Base-by-base conservation (phyloP, 2,888 invertebrate species). In the Spisula subtruncata region DNA sequence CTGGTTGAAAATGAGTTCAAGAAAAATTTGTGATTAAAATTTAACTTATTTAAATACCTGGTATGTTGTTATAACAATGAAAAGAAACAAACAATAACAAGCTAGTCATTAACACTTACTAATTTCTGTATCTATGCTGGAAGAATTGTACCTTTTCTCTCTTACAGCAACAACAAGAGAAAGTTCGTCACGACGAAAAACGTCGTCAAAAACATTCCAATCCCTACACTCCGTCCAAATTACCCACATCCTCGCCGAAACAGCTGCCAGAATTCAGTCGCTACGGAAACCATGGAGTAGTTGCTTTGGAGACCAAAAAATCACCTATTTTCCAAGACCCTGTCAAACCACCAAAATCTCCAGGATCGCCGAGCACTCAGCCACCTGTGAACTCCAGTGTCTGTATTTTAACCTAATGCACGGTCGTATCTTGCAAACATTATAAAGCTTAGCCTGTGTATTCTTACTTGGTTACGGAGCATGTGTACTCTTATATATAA, bases 161-260 rank as follows among this genome's bases (percentile, higher is more conserved):
- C n/a, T 85, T 81, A 25, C 94, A 95, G 80, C 95, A 96, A 87
- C 94, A 95, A 51, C 96, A 95, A 87, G 94, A 95, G 90, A 93
- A 95, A 86, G 88, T 92, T 48, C 84, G 89, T 14, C 85, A 89
- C 86, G 92, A 92, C 87, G 89, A 92, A 56, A 90, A 89, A 66
- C 83, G 91, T 54, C 87, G 88, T 6, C 81, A 89, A 41, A 86
- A 89, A 88, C 80, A 83, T 48, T 51, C 81, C 41, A 81, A 83
- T 25, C 46, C 87, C 20, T 84, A 81, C 35, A 86, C 82, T 80
- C 85, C 85, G 14, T 79, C 86, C 41, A 75, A 80, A 16, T 46
- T 48, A n/a, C 79, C 81, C 8, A 5, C 35, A 35, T 66, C 25
- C 2, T 75, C 79, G 14, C 48, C 88, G 41, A 84, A 81, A 85